A percentile compares a stretch with the other conserved stretches of the same genome.
These are phyloP conservation scores for Stomorhina lunata DNA, from an alignment of 2,888 invertebrate genomes.

Conservation along the genomic window DNA sequence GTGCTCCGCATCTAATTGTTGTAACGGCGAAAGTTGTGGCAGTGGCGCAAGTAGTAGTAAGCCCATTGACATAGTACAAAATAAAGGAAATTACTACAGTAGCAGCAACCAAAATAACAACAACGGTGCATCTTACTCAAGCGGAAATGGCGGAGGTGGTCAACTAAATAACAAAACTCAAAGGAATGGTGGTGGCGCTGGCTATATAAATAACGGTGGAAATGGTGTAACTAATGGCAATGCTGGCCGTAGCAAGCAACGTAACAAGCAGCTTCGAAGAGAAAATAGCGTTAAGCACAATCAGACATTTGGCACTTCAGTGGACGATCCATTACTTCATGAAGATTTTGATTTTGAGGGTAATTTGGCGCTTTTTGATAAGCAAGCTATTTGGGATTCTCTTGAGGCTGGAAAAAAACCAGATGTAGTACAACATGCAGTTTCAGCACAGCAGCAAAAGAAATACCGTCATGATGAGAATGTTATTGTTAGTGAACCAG, in stretches of 20 bases:
- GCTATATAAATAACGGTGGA: slow-evolving; percentile 49
- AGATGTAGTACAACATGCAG: slow-evolving; percentile 81
- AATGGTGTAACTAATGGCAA: slow-evolving; percentile 58
- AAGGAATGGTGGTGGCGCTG: background rate
- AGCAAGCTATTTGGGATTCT: slow-evolving; percentile 89
- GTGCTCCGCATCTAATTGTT: slow-evolving; percentile 54
- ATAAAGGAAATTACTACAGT: slow-evolving; percentile 52
- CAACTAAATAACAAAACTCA: slow-evolving; percentile 58
- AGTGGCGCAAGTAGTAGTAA: slow-evolving; percentile 71
- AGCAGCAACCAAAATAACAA: slow-evolving; percentile 55
- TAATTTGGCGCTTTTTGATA: slow-evolving; percentile 94
- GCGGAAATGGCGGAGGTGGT: slow-evolving; percentile 62
- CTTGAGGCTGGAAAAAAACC: slow-evolving; percentile 83
- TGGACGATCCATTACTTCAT: slow-evolving; percentile 77
- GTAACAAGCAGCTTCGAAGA: slow-evolving; percentile 73
- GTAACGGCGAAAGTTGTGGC: slow-evolving; percentile 69
- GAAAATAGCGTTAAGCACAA: slow-evolving; percentile 75
- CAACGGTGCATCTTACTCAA: slow-evolving; percentile 66
- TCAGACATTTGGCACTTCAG: slow-evolving; percentile 78
- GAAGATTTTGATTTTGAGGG: slow-evolving; percentile 97
- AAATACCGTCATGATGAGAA: slow-evolving; percentile 93
- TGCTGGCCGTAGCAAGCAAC: slow-evolving; percentile 62
- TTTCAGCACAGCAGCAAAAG: slow-evolving; percentile 67
- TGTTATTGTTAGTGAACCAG: slow-evolving; percentile 85
- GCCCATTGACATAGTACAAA: slow-evolving; percentile 76